Percentiles rank a stretch among this genome's conserved stretches.
These are phyloP conservation scores for Diceros bicornis DNA, from an alignment of 2,797 vertebrate species.

Conservation along the genomic window DNA sequence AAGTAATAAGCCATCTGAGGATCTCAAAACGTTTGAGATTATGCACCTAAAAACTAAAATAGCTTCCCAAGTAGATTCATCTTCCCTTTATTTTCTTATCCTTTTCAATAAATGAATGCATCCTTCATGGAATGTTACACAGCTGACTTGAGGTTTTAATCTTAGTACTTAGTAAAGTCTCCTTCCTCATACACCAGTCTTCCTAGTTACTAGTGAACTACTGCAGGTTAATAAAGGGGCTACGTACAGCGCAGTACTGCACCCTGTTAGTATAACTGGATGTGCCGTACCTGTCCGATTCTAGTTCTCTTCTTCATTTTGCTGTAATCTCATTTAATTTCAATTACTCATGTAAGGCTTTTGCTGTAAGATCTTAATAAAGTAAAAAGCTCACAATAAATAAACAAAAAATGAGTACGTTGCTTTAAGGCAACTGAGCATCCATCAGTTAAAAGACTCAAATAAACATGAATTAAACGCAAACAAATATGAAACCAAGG, in stretches of 20 bases:
- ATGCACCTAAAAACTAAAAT: conserved; percentile 13
- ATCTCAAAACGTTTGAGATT: conserved; percentile 45
- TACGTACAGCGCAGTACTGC: conserved; percentile 80
- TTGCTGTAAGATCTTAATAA: conserved; percentile 91
- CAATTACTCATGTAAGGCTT: conserved; percentile 90
- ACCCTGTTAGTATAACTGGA: conserved; percentile 89
- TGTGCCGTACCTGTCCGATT: conserved; percentile 89
- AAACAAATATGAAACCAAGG: conserved; percentile 87
- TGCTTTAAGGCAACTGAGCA: conserved; percentile 87
- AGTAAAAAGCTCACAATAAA: conserved; percentile 91
- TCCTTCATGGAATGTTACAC: conserved; percentile 88
- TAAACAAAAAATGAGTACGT: conserved; percentile 88
- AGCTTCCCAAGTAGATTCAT: conserved; percentile 53
- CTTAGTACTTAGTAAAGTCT: conserved; percentile 19
- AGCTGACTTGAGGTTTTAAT: conserved; percentile 81
- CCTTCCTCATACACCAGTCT: conserved; percentile 64
- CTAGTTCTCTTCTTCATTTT: conserved; percentile 90
- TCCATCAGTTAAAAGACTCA: conserved; percentile 86
- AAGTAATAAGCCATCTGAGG: neutral
- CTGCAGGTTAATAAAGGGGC: conserved; percentile 82
- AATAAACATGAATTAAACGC: conserved; percentile 88
- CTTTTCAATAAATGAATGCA: conserved; percentile 73
- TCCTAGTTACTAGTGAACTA: conserved; percentile 54
- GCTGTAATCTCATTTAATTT: conserved; percentile 90
- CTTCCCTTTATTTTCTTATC: conserved; percentile 72